Evolutionary conservation across 2,888 invertebrate species (phyloP).

Genomic region (Notodonta ziczac): DNA sequence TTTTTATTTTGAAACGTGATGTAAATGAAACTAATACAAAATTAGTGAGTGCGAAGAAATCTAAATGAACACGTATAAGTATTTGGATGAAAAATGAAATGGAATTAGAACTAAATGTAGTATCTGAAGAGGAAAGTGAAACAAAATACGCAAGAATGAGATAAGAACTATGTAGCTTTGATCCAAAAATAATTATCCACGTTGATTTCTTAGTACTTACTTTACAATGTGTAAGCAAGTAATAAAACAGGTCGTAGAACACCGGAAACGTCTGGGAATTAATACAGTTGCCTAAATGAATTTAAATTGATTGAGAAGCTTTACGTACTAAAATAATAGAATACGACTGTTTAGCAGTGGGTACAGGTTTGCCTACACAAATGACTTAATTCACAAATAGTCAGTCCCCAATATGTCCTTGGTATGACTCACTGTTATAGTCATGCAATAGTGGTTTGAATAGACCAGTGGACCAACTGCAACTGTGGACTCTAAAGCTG

Average conservation of each 20-base stretch:
- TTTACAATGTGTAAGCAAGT: not conserved
- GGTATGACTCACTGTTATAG: constrained; percentile 15
- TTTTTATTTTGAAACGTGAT: not conserved
- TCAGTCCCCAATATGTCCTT: constrained; percentile 21
- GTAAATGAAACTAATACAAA: not conserved
- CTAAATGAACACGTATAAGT: too few species aligned
- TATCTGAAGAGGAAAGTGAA: too few species aligned
- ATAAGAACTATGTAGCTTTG: too few species aligned
- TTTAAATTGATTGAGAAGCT: constrained; percentile 3
- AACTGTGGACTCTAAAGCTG: constrained; percentile 1
- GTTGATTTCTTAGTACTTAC: not conserved
- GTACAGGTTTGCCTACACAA: constrained; percentile 48
- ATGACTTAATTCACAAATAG: constrained; percentile 27
- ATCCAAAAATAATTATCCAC: too few species aligned
- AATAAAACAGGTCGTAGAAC: not conserved
- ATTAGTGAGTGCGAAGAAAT: too few species aligned
- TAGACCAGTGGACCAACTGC: not conserved
- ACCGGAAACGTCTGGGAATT: not conserved
- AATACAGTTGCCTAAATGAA: not conserved
- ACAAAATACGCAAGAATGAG: too few species aligned
- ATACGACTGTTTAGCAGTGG: constrained; percentile 15
- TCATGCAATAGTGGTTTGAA: not conserved
- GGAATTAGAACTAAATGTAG: too few species aligned
- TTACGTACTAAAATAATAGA: constrained; percentile 5
- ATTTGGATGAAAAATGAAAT: too few species aligned